Evolutionary conservation across 2,113 vertebrate species (phyloP).

Genomic region (Mus pahari): DNA sequence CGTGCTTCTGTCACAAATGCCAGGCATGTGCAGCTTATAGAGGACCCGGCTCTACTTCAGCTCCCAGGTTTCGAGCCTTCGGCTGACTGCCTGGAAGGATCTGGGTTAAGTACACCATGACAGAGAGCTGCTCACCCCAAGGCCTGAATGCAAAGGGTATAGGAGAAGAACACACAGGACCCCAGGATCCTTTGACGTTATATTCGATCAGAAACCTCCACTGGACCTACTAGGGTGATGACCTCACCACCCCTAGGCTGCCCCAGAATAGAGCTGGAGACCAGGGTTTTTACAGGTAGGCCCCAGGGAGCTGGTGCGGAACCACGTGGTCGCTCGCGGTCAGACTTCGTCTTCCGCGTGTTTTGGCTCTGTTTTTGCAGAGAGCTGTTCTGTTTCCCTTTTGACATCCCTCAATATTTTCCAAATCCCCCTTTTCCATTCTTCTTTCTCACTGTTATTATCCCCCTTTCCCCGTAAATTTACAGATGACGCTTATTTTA

Average conservation of each 20-base stretch:
- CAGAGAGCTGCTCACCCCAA: background rate
- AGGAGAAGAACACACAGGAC: background rate
- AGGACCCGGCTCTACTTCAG: background rate
- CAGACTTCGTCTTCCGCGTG: background rate
- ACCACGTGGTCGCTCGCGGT: background rate
- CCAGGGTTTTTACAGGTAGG: background rate
- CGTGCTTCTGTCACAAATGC: background rate
- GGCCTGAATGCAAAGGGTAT: background rate
- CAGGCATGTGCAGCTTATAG: background rate
- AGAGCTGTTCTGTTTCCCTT: background rate
- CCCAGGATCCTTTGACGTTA: background rate
- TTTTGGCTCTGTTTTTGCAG: background rate
- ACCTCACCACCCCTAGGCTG: too few relatives aligned
- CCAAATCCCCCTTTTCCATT: background rate
- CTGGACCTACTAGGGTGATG: background rate
- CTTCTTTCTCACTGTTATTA: background rate
- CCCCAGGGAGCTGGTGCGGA: background rate
- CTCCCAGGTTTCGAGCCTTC: background rate
- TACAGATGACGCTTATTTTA: conserved; percentile 11
- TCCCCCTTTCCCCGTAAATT: background rate
- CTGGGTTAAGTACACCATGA: background rate
- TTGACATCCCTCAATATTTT: background rate
- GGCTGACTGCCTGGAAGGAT: background rate
- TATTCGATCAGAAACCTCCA: background rate
- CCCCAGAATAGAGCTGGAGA: too few relatives aligned